Base-by-base conservation (phyloP, 1,140 invertebrate genomes). In the Hyles vespertilio region DNA sequence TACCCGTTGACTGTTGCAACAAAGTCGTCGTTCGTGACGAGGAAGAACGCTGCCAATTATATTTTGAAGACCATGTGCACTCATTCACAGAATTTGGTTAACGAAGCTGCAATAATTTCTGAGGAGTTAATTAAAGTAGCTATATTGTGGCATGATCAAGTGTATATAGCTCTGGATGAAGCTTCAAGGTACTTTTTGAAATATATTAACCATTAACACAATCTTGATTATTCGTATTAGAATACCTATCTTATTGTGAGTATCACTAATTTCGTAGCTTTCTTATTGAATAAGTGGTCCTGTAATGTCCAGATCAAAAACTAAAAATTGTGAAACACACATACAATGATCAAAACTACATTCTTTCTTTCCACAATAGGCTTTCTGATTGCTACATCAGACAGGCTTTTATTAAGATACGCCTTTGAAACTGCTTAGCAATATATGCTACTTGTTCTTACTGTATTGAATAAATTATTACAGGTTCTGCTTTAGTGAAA, bases 121-220 rank as follows among this genome's bases (percentile, higher is more conserved):
- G 98, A 99, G 71, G 99, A 99, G 83, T 89, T 99, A 33, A 99
- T 99, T 53, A 92, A 98, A 56, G 98, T 99, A 0, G 98, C 98
- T 5, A 99, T 99, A 63, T 89, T 99, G 6, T 99, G 99, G 98
- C 98, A 99, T 83, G 99, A 99, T 82, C 93, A 98, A 71, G 99
- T 98, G 96, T 97, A 99, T 80, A 98, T 99, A 84, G 98, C 97
- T 0, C 84, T 99, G 3, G 99, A 99, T 84, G 98, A 99, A 90
- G 98, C 98, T 0, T 98, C 97, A 11, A 90, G 96, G 81, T 87
- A 69, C 55, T 48, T 40, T 40, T 5, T 40, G 1, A 36, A 40
- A 5, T 40, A 8, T 40, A 40, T 40, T 40, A 40, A 8, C 3
- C 3, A 5, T 2, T 40, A 0, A 40, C 36, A 22, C 36, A 40